Percentiles rank a stretch among this genome's conserved stretches.
These are phyloP conservation scores for Rhabdornis inornatus DNA, from an alignment of 2,113 vertebrate genomes.

Conservation along the genomic window DNA sequence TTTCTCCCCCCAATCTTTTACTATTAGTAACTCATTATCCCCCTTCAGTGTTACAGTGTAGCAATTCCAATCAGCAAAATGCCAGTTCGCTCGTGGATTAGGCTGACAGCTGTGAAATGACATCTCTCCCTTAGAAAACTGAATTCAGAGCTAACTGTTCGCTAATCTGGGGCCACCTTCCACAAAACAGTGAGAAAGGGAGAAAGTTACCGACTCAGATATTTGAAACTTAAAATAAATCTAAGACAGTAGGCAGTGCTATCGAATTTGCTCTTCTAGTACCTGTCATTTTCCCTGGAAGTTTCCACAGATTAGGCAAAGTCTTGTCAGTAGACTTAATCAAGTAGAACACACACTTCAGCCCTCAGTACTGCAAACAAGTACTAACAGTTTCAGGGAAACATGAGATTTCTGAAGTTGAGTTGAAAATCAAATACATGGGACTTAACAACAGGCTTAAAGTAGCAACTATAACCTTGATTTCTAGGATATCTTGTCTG, in stretches of 20 bases:
- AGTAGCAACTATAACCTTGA: neutral
- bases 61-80: neutral
- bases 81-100: neutral
- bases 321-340: neutral
- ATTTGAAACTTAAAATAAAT: neutral
- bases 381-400: neutral
- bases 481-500: accelerated
- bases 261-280: neutral
- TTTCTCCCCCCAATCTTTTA: neutral
- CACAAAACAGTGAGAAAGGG: neutral
- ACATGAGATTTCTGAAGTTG: accelerated
- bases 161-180: neutral
- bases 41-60: neutral
- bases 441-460: neutral
- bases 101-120: neutral
- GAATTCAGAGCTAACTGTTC: neutral
- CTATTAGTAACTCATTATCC: neutral
- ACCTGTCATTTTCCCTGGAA: neutral
- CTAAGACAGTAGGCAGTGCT: neutral
- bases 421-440: neutral
- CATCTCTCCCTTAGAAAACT: neutral
- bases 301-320: neutral
- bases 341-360: neutral
- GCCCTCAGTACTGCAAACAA: neutral
- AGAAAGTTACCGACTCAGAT: neutral